Evolutionary conservation across 2,888 invertebrate species (phyloP), one percentile per base, ranked within the genome.

Genomic region (Gymnosoma rotundatum): DNA sequence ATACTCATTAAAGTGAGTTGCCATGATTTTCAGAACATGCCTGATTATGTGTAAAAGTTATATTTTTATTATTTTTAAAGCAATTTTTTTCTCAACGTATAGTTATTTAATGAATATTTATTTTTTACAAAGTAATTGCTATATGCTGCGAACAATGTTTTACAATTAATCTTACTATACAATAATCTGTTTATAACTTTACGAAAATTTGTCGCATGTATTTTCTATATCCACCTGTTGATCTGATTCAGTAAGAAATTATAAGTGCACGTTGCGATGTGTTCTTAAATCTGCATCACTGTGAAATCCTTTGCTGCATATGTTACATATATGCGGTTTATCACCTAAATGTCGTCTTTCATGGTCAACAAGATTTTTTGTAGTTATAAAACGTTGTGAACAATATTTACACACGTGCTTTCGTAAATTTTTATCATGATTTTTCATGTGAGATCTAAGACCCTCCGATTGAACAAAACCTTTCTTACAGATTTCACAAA

Each of bases 371-470:
- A 89, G 82, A 61, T 88, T 89, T 75, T 87, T 88, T 5, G 86
- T 85, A 3, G 89, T 88, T 21, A 89, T 87, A 64, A 89, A 89
- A 0, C 87, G 87, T 72, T 87, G 86, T 10, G 87, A 69, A 60
- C 89, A 89, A 67, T 87, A 87, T 14, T 79, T 81, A 32, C 89
- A 89, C 1, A 88, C 83, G 25, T 88, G 88, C 2, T 86, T 87
- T 38, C 89, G 88, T 36, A 87, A 63, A 12, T 56, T 87, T 50
- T 88, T 86, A 36, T 89, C 87, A 63, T 90, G 89, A n/a, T 87
- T 88, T 70, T 88, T 87, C 81, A 89, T 89, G 66, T 90, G 89
- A 0, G 89, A 86, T 21, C 87, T 88, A 0, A 89, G 76, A 1
- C 87, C 86, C 48, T 88, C 88, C 5, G 69, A n/a, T 61, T 89